A percentile compares a stretch with the other conserved stretches of the same genome.
phyloP scores from a whole-genome alignment of 2,888 invertebrate species.

The Empis stercorea region DNA sequence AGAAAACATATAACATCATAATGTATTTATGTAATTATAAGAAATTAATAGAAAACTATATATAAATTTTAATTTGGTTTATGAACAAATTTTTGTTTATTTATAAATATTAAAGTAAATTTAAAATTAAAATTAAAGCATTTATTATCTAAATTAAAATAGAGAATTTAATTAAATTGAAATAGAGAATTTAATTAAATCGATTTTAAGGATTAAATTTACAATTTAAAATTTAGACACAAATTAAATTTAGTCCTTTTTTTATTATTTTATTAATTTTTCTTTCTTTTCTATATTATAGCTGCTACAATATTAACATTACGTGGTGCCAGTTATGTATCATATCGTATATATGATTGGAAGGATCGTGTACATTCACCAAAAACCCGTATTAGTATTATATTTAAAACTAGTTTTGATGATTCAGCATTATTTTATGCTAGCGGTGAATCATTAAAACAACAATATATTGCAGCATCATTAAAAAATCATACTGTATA shows the following conservation, averaged over 20 bases:
- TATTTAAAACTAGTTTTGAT: slow-evolving; percentile 82
- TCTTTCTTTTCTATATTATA: slow-evolving; percentile 38
- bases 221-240: no score
- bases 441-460: slow-evolving; percentile 71
- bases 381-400: slow-evolving; percentile 71
- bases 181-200: no score
- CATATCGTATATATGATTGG: slow-evolving; percentile 86
- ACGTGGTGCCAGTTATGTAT: slow-evolving; percentile 82
- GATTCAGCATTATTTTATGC: slow-evolving; percentile 88
- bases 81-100: no score
- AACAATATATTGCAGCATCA: slow-evolving; percentile 81
- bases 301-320: slow-evolving; percentile 78
- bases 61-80: no score
- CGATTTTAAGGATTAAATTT: no score
- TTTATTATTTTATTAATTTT: neutral
- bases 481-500: slow-evolving; percentile 71
- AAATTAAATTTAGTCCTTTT: no score
- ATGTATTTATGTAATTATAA: neutral
- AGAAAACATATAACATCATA: no score
- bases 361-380: slow-evolving; percentile 82
- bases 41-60: no score
- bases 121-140: no score
- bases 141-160: no score
- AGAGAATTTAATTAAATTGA: no score
- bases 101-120: no score